These are phyloP conservation scores for Liodrosophila aerea DNA, from an alignment of 2,888 invertebrate genomes.

Conservation along the genomic window DNA sequence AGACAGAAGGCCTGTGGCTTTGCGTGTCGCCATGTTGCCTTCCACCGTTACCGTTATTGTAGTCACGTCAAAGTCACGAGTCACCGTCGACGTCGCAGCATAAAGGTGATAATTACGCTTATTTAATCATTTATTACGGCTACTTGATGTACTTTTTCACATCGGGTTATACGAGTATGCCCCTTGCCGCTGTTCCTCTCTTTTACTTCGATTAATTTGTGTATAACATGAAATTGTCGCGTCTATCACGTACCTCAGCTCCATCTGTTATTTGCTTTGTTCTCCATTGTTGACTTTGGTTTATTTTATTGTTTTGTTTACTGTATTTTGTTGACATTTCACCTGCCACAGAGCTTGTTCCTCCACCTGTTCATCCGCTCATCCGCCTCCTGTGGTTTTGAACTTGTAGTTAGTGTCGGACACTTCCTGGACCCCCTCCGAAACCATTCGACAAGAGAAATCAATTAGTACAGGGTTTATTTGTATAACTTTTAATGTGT, in stretches of 20 bases:
- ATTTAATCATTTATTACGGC: slow-evolving; percentile 79
- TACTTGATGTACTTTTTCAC: slow-evolving; percentile 46
- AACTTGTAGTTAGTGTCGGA: slow-evolving; percentile 28
- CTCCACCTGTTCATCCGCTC: background rate
- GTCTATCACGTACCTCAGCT: slow-evolving; percentile 57
- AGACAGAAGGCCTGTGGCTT: background rate
- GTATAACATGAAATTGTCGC: slow-evolving; percentile 72
- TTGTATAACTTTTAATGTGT: slow-evolving; percentile 3
- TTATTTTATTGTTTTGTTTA: slow-evolving; percentile 19
- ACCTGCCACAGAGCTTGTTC: background rate
- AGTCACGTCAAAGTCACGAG: slow-evolving; percentile 34
- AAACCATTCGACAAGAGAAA: slow-evolving; percentile 39
- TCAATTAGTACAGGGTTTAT: slow-evolving; percentile 61
- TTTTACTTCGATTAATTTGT: slow-evolving; percentile 67
- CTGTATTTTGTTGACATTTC: slow-evolving; percentile 18
- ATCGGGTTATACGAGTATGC: slow-evolving; percentile 26
- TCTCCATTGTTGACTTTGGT: slow-evolving; percentile 34
- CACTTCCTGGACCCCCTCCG: slow-evolving; percentile 12
- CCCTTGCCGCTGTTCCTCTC: background rate
- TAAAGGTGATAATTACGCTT: slow-evolving; percentile 81
- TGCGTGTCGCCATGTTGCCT: slow-evolving; percentile 42
- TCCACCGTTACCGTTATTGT: slow-evolving; percentile 24
- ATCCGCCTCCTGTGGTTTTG: slow-evolving; percentile 31
- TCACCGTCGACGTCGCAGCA: slow-evolving; percentile 39
- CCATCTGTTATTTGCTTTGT: slow-evolving; percentile 39